Evolutionary conservation across 1,140 invertebrate species (phyloP), one percentile per base, ranked within the genome.

Genomic region (Laupala kohalensis): DNA sequence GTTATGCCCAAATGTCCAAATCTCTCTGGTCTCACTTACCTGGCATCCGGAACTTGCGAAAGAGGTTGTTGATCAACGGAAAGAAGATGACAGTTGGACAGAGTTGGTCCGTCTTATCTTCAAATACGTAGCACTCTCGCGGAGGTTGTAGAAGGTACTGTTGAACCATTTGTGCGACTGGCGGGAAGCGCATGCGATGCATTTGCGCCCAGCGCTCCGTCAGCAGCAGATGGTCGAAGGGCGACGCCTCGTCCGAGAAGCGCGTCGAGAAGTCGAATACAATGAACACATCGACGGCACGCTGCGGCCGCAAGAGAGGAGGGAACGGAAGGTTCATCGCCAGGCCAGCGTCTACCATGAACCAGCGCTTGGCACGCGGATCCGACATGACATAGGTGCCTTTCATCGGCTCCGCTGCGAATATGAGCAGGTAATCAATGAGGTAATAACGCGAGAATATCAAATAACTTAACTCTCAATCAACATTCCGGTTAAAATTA

Each of bases 291-390:
- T 83, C 79, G 5, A 83, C 81, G 26, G 76, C 77, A 71, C 83
- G 74, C 75, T 84, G 82, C 4, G 83, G 82, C 67, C 83, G 70
- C 25, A 84, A 75, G 2, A 84, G 76, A 6, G 83, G 77, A 6
- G 83, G 83, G 73, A 79, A 84, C 1, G 83, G 83, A 6, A 81
- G 80, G 76, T 84, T 84, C 73, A 84, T 84, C 5, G 82, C 83
- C 37, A 84, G 74, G 6, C 83, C 83, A 25, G 81, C 80, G 75
- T 84, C 83, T 0, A 84, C 83, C 74, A 84, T 78, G 74, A 82
- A 84, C 27, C 84, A 74, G 37, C 81, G 80, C 74, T 84, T 83
- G 6, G 78, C 76, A 37, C 77, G 76, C 19, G 81, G 82, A 5
- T 82, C 78, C 70, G 81, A 77, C 74, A 79, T 77, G 70, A 83